These are phyloP conservation scores for Silurus meridionalis DNA, from an alignment of 2,113 vertebrate species.

Conservation along the genomic window DNA sequence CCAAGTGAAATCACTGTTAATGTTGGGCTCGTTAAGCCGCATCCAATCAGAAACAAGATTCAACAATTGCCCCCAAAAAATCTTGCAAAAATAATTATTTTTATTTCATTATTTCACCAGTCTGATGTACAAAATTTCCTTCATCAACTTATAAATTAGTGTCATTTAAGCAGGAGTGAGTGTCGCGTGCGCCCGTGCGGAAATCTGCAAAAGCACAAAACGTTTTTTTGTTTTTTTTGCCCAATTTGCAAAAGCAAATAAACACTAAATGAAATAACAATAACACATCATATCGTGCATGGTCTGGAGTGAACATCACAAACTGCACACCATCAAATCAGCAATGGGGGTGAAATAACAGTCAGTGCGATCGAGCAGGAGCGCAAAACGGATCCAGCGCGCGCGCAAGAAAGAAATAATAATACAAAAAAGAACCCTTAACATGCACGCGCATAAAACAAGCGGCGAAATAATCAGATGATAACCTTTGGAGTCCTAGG, in stretches of 20 bases:
- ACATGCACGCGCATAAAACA: background rate
- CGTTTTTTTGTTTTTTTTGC: background rate
- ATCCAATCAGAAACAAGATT: background rate
- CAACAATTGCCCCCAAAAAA: background rate
- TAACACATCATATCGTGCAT: background rate
- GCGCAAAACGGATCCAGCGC: background rate
- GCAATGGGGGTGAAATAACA: background rate
- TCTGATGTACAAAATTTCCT: background rate
- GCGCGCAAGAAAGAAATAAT: background rate
- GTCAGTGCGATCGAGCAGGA: too few species aligned
- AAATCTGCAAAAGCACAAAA: background rate
- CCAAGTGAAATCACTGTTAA: background rate
- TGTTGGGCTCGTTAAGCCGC: background rate
- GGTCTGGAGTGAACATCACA: background rate
- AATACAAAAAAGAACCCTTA: too few species aligned
- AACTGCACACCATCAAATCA: background rate
- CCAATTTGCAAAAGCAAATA: background rate
- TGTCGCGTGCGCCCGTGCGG: background rate
- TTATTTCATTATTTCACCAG: too few species aligned
- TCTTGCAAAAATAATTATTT: too few species aligned
- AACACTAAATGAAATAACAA: background rate
- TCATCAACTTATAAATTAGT: background rate
- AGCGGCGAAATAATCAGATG: too few species aligned
- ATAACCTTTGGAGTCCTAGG: constrained; percentile 4
- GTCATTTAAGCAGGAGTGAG: background rate